These are phyloP conservation scores for Aphelenchoides bicaudatus DNA, from an alignment of 2,888 invertebrate genomes.

Conservation along the genomic window DNA sequence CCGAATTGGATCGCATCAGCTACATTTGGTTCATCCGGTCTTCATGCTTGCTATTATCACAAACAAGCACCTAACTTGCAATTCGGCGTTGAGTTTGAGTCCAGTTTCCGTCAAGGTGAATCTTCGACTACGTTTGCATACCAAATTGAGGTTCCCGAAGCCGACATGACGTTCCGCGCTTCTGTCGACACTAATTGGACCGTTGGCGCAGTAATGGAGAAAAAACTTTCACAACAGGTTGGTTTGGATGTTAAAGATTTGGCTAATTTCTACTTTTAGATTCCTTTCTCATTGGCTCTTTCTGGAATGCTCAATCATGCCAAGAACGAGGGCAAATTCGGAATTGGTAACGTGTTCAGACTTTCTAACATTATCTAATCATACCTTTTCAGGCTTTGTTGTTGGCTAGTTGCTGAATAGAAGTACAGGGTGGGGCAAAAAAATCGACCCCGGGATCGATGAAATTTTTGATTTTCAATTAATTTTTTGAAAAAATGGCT, in stretches of 20 bases:
- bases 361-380: too few species aligned
- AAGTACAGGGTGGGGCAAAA: too few species aligned
- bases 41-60: slow-evolving; percentile 77
- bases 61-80: slow-evolving; percentile 72
- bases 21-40: slow-evolving; percentile 38
- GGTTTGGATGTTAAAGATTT: not conserved
- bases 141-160: slow-evolving; percentile 37
- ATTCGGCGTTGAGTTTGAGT: slow-evolving; percentile 82
- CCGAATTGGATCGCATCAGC: slow-evolving; percentile 47
- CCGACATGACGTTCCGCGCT: slow-evolving; percentile 69
- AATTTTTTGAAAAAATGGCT: too few species aligned
- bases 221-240: slow-evolving; percentile 33
- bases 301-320: slow-evolving; percentile 82
- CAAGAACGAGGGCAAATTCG: slow-evolving; percentile 85
- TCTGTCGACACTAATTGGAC: slow-evolving; percentile 85
- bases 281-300: slow-evolving; percentile 89
- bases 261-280: slow-evolving; percentile 36
- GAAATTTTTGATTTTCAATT: too few species aligned
- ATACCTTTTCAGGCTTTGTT: too few species aligned
- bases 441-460: too few species aligned
- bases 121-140: slow-evolving; percentile 40
- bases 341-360: slow-evolving; percentile 90
- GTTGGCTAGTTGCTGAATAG: too few species aligned
- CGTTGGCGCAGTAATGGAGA: slow-evolving; percentile 68
- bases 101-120: slow-evolving; percentile 77